These are phyloP conservation scores for Zoroaster sp. DNA, from an alignment of 53 echinoderm and acorn worm species.

Conservation along the genomic window DNA sequence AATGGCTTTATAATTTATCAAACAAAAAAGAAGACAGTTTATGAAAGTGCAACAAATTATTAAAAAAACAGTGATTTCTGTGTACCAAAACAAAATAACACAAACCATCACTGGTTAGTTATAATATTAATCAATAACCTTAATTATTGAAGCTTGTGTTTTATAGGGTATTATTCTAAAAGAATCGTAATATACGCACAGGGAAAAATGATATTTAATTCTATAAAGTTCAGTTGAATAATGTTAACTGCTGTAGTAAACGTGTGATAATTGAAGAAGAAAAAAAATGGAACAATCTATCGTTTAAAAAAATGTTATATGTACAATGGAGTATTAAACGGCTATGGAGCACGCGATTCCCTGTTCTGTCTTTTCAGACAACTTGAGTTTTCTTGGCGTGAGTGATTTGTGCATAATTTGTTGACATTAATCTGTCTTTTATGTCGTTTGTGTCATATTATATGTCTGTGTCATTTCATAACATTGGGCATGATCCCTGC, in stretches of 20 bases:
- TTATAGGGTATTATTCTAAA: slow-evolving; percentile 30
- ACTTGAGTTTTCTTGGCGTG: not conserved
- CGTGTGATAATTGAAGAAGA: slow-evolving; percentile 18
- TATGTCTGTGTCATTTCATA: no score
- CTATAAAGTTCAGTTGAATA: slow-evolving; percentile 30
- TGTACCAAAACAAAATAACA: slow-evolving; percentile 13
- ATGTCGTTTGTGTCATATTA: not conserved
- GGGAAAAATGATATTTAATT: not conserved
- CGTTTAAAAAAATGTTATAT: slow-evolving; percentile 31
- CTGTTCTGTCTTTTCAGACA: not conserved
- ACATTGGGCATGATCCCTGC: no score
- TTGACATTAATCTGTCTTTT: not conserved
- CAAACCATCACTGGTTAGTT: not conserved
- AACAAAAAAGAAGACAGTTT: slow-evolving; percentile 3
- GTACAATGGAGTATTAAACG: slow-evolving; percentile 40
- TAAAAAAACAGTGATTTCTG: slow-evolving; percentile 11
- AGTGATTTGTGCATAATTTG: not conserved
- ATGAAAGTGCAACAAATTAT: slow-evolving; percentile 30
- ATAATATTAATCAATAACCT: not conserved
- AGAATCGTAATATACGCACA: slow-evolving; percentile 9
- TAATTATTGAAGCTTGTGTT: slow-evolving; percentile 27
- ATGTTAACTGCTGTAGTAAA: slow-evolving; percentile 11
- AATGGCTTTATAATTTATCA: slow-evolving; percentile 31
- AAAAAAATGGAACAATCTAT: slow-evolving; percentile 13
- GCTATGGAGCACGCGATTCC: slow-evolving; percentile 45